Evolutionary conservation across 2,797 vertebrate genomes (phyloP).

Genomic region (Acanthurus lineatus): DNA sequence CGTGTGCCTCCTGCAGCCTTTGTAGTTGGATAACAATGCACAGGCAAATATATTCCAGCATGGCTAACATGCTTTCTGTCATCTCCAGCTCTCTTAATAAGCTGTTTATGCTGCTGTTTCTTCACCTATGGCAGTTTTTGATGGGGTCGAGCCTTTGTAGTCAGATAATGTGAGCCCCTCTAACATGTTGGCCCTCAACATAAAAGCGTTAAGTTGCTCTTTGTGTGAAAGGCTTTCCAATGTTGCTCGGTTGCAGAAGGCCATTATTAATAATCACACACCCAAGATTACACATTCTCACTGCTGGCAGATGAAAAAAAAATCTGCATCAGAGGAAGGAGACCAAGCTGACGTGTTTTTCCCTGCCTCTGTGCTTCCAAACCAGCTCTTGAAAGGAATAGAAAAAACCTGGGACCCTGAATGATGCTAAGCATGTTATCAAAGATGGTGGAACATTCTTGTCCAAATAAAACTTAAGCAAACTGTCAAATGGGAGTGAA

Average conservation of each 20-base stretch:
- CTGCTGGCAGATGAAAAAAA: constrained; percentile 21
- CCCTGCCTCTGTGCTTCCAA: constrained; percentile 3
- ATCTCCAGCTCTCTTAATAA: constrained; percentile 53
- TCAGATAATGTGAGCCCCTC: constrained; percentile 43
- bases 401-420: not conserved
- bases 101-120: constrained; percentile 54
- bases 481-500: not conserved
- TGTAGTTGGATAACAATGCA: constrained; percentile 53
- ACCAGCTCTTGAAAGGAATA: not conserved
- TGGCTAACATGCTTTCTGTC: constrained; percentile 42
- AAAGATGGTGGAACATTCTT: not conserved
- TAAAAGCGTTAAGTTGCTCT: constrained; percentile 34
- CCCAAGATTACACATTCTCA: constrained; percentile 26
- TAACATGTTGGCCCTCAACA: constrained; percentile 26
- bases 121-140: constrained; percentile 40
- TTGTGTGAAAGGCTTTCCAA: constrained; percentile 29
- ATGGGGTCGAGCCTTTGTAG: constrained; percentile 64
- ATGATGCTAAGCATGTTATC: not conserved
- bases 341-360: constrained; percentile 30
- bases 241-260: constrained; percentile 25
- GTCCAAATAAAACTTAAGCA: not conserved
- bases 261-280: constrained; percentile 45
- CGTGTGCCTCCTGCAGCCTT: constrained; percentile 36
- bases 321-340: not conserved
- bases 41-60: constrained; percentile 34